Base-by-base conservation (phyloP, 30 jellyfish, hydroid and myxozoan genomes). In the Haliclystus octoradiatus region DNA sequence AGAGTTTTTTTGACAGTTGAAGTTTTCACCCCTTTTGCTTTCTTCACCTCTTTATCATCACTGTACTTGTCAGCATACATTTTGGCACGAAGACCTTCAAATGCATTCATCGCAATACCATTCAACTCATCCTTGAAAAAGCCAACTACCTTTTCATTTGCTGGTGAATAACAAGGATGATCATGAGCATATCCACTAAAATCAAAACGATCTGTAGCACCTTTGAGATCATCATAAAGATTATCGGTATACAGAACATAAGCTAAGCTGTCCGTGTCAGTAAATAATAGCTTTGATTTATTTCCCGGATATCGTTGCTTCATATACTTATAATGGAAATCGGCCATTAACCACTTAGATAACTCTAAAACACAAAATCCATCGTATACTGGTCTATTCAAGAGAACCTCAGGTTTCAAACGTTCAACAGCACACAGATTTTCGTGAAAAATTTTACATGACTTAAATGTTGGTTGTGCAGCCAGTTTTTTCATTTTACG, bases 211-310 rank as follows among this genome's bases (percentile, higher is more conserved):
- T 30, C 1, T 29, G 29, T 62, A 5, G 53, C 79, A 49, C 15
- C 62, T n/a, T n/a, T n/a, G n/a, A 28, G 31, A 26, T 33, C 28
- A 26, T 57, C 29, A 28, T 57, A 57, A 13, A 25, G 12, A 24
- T 57, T 24, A 13, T 57, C 29, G 32, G 69, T 57, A 7, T 57
- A 7, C 29, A 57, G 13, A 13, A 9, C 14, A 57, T 57, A 57
- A 13, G 13, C 7, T 57, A 57, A 28, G 24, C 78, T 46, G 35
- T 70, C 0, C 14, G 80, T 70, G 76, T 70, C 80, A 19, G 80
- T 70, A 63, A 70, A 70, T 26, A 70, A 31, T 12, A 70, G 80
- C 49, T 52, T n/a, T n/a, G n/a, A n/a, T n/a, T n/a, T n/a, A n/a
- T n/a, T n/a, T n/a, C n/a, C n/a, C n/a, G n/a, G n/a, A n/a, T n/a